Conservation (phyloP, 2,113 vertebrate genomes). For the Rhadina sibilatrix region DNA sequence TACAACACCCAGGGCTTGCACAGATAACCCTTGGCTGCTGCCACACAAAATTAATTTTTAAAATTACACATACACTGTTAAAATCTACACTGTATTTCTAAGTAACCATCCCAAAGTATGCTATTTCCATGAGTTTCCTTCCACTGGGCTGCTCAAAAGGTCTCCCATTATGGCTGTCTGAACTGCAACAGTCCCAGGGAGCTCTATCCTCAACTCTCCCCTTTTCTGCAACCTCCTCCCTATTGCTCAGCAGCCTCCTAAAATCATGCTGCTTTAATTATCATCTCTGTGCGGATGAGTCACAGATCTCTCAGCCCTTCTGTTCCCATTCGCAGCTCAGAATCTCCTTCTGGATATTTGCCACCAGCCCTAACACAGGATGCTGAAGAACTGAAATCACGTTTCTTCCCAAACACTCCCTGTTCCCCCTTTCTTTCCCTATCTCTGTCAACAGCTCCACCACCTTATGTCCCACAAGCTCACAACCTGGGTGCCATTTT, state of each 20-base stretch:
- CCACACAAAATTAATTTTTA: neutral
- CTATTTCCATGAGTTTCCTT: neutral
- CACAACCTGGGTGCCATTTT: slow-evolving; percentile 57
- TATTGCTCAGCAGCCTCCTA: slow-evolving; percentile 40
- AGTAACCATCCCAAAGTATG: neutral
- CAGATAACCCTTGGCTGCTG: neutral
- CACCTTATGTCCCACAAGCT: slow-evolving; percentile 58
- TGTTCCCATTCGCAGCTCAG: slow-evolving; percentile 39
- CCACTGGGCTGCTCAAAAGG: neutral
- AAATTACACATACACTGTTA: neutral
- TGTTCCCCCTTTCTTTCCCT: neutral
- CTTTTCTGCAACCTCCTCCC: neutral
- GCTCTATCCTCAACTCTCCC: neutral
- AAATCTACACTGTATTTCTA: neutral
- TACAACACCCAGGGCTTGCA: neutral
- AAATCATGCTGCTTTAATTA: slow-evolving; percentile 65
- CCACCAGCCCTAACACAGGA: slow-evolving; percentile 16
- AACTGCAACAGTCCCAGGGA: neutral
- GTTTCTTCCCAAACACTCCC: slow-evolving; percentile 12
- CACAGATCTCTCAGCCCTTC: slow-evolving; percentile 57
- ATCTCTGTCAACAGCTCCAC: slow-evolving; percentile 26
- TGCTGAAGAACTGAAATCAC: slow-evolving; percentile 26
- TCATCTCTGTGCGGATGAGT: slow-evolving; percentile 16
- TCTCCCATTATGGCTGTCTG: neutral
- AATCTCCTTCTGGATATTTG: slow-evolving; percentile 58